phyloP scores from a whole-genome alignment of 1,140 invertebrate genomes.

The Macrobrachium rosenbergii region DNA sequence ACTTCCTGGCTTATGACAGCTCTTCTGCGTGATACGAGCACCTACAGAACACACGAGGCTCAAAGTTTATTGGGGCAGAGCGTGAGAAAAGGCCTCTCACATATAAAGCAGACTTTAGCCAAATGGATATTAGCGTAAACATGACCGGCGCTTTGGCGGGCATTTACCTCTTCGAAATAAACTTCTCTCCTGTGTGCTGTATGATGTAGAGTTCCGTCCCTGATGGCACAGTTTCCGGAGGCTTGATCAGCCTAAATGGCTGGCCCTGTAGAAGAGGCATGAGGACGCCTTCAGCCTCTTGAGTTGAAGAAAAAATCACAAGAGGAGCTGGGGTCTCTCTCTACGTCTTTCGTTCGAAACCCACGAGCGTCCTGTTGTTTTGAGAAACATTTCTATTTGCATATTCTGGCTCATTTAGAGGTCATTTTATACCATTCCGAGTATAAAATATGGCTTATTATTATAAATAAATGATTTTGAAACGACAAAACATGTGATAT shows the following conservation, averaged over 20 bases:
- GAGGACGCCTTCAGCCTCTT: not conserved
- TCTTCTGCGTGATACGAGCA: too few relatives aligned
- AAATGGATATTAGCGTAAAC: constrained; percentile 44
- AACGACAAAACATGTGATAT: too few relatives aligned
- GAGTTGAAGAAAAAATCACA: constrained; percentile 14
- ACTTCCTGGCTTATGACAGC: not conserved
- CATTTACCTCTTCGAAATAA: constrained; percentile 49
- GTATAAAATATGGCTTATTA: not conserved
- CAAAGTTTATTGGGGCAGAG: too few relatives aligned
- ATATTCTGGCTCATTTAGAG: not conserved
- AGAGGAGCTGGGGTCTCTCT: constrained; percentile 3
- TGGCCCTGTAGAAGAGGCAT: constrained; percentile 60
- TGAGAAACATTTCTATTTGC: constrained; percentile 13
- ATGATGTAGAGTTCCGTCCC: constrained; percentile 40
- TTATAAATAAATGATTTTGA: too few relatives aligned
- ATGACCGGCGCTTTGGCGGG: constrained; percentile 54
- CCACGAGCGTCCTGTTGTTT: constrained; percentile 49
- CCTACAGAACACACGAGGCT: too few relatives aligned
- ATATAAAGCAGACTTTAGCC: not conserved
- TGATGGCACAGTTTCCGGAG: constrained; percentile 34
- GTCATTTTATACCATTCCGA: not conserved
- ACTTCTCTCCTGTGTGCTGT: constrained; percentile 58
- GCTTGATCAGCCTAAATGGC: constrained; percentile 49
- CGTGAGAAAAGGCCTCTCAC: too few relatives aligned
- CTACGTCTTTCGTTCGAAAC: constrained; percentile 47